These are phyloP conservation scores for Torymus tubicola DNA, from an alignment of 2,888 invertebrate genomes.

Conservation along the genomic window DNA sequence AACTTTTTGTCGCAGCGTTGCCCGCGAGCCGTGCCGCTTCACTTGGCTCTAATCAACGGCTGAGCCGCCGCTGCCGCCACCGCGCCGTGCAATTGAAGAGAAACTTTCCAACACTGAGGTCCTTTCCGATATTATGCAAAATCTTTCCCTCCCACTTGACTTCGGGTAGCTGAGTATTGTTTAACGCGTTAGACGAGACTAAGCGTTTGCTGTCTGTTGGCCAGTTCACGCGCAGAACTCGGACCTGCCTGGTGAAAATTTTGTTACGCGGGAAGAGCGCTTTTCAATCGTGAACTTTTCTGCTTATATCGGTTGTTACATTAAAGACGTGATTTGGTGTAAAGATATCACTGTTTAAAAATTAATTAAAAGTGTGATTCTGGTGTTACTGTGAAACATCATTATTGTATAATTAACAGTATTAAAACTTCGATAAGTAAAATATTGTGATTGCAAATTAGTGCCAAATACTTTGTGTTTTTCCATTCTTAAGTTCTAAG, in stretches of 20 bases:
- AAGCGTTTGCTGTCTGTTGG: constrained; percentile 59
- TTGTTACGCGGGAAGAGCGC: too few species aligned
- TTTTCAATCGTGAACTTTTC: too few species aligned
- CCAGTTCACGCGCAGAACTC: constrained; percentile 63
- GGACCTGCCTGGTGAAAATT: constrained; percentile 19
- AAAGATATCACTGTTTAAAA: too few species aligned
- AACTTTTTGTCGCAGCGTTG: constrained; percentile 45
- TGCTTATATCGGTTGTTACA: too few species aligned
- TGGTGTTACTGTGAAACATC: not conserved
- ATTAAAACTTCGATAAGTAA: not conserved
- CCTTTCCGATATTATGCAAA: constrained; percentile 74
- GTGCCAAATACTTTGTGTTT: not conserved
- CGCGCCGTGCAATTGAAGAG: constrained; percentile 69
- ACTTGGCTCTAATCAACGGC: constrained; percentile 72
- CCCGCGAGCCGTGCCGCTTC: constrained; percentile 70
- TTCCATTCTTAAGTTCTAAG: not conserved
- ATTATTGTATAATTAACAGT: not conserved
- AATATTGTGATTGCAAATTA: not conserved
- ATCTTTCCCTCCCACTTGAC: constrained; percentile 64
- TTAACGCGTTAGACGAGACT: constrained; percentile 63
- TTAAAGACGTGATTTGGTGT: too few species aligned
- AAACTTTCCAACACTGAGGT: constrained; percentile 65
- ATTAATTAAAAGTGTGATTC: too few species aligned
- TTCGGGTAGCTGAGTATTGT: constrained; percentile 63
- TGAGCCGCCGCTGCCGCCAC: constrained; percentile 45